phyloP scores from a whole-genome alignment of 2,113 vertebrate genomes.

The Fulica atra region DNA sequence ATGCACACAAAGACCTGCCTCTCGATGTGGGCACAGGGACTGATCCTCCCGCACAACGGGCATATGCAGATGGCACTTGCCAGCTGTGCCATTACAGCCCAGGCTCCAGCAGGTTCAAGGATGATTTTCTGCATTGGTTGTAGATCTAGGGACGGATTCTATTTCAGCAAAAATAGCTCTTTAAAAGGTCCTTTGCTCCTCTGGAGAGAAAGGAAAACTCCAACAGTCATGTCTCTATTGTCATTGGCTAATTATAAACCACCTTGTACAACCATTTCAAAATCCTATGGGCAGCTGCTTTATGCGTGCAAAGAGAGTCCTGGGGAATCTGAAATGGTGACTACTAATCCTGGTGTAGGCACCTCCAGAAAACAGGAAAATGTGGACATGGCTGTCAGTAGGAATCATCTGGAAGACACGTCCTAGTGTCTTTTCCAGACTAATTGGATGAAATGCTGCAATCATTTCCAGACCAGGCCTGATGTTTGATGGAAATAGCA shows the following conservation, averaged over 20 bases:
- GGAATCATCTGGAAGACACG: background rate
- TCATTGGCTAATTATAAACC: background rate
- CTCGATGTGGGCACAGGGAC: background rate
- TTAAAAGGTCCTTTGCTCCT: background rate
- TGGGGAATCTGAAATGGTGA: background rate
- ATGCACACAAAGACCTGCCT: background rate
- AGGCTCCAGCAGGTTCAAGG: background rate
- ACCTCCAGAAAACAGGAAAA: background rate
- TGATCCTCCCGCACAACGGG: background rate
- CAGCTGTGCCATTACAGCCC: background rate
- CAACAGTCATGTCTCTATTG: background rate
- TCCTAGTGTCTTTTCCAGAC: background rate
- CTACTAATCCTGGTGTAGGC: background rate
- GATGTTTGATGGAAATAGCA: slow-evolving; percentile 10
- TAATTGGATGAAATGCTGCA: slow-evolving; percentile 8
- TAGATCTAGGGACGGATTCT: background rate
- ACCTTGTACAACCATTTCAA: background rate
- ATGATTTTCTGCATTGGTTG: background rate
- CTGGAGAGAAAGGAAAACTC: background rate
- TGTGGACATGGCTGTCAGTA: background rate
- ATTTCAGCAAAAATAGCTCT: background rate
- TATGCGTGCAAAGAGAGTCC: background rate
- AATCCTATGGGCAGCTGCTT: background rate
- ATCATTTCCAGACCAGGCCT: background rate
- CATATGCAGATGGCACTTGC: background rate